Conservation (phyloP, 2,797 vertebrate genomes). For the Coendou prehensilis region DNA sequence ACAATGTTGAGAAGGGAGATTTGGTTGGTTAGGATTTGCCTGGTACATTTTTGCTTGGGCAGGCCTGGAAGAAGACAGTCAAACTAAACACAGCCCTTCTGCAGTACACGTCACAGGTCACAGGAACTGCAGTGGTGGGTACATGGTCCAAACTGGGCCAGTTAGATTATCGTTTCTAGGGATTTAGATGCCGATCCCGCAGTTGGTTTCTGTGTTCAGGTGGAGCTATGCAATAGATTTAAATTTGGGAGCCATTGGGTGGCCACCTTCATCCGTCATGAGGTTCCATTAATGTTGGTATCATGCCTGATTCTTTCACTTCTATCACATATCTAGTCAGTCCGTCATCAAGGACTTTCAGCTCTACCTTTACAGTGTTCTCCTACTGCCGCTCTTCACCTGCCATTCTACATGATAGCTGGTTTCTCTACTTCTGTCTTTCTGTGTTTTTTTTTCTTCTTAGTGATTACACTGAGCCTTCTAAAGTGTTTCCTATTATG, state of each 20-base stretch:
- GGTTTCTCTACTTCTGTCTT: background rate
- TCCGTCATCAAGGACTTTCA: background rate
- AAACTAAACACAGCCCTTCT: background rate
- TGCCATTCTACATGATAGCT: background rate
- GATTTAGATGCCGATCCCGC: background rate
- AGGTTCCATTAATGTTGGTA: background rate
- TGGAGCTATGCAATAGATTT: background rate
- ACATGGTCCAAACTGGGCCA: background rate
- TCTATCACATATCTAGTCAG: background rate
- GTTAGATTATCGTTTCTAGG: background rate
- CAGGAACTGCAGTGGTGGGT: background rate
- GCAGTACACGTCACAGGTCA: background rate
- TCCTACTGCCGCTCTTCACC: background rate
- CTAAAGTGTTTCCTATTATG: background rate
- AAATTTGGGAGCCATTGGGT: background rate
- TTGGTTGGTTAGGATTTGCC: background rate
- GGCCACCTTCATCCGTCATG: background rate
- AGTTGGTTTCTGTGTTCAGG: background rate
- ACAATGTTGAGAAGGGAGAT: background rate
- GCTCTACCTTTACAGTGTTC: background rate
- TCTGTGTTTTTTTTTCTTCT: background rate
- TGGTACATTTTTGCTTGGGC: background rate
- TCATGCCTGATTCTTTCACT: background rate
- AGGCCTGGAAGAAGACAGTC: background rate
- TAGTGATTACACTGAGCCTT: background rate